Evolutionary conservation across 2,888 invertebrate genomes (phyloP).

Genomic region (Drosophila niveifrons): DNA sequence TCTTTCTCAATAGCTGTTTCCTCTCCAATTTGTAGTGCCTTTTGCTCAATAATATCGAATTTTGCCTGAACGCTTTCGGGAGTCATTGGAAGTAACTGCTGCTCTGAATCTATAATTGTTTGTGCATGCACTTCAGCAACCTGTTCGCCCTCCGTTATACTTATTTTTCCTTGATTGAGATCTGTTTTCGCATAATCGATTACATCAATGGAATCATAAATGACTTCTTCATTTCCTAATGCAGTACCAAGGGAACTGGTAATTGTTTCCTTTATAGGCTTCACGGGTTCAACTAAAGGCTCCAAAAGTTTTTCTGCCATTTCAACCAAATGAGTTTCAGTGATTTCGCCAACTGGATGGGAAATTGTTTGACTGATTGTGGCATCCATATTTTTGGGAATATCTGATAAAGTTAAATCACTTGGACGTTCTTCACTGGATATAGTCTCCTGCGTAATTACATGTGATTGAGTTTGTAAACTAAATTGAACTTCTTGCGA

Average conservation of each 20-base stretch:
- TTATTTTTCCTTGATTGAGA: constrained; percentile 86
- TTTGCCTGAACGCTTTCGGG: constrained; percentile 51
- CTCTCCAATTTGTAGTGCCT: constrained; percentile 88
- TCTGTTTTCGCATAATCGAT: constrained; percentile 43
- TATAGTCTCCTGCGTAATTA: constrained; percentile 86
- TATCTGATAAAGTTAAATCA: constrained; percentile 18
- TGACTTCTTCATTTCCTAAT: constrained; percentile 87
- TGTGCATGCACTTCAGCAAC: constrained; percentile 88
- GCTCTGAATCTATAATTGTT: constrained; percentile 89
- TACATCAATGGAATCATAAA: constrained; percentile 86
- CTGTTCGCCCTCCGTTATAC: constrained; percentile 86
- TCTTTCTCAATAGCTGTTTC: constrained; percentile 89
- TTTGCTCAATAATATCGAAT: constrained; percentile 85
- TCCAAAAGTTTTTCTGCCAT: constrained; percentile 28
- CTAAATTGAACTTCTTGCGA: constrained; percentile 87
- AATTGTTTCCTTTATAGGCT: constrained; percentile 83
- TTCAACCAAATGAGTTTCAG: constrained; percentile 54
- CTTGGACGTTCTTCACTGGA: constrained; percentile 51
- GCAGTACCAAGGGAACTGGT: constrained; percentile 88
- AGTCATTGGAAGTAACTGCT: constrained; percentile 31
- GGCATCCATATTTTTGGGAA: constrained; percentile 43
- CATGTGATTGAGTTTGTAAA: constrained; percentile 88
- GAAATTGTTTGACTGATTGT: constrained; percentile 33
- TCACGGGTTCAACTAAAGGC: constrained; percentile 87
- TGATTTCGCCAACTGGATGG: constrained; percentile 58